Evolutionary conservation across 2,888 invertebrate species (phyloP), one percentile per base, ranked within the genome.

Genomic region (Dryobota labecula): DNA sequence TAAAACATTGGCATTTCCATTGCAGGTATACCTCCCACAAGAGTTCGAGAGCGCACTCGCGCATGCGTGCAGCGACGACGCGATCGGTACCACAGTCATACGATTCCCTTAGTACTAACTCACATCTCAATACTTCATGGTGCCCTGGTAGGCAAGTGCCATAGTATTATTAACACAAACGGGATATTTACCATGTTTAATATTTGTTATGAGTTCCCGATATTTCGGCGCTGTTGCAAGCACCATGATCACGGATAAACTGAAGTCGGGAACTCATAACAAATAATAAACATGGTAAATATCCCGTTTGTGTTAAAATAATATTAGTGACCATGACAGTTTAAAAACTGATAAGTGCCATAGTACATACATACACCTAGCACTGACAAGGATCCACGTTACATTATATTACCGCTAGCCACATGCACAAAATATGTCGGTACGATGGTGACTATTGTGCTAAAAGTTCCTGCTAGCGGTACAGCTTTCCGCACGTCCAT

Each of bases 41-140:
- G 96, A 96, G 73, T 95, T 94, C 87, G 96, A 96, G 79, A 88
- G 87, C 2, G 96, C 96, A 0, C 85, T 96, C 0, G 94, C 96
- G 8, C 96, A 96, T 84, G 94, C 96, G 24, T 96, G 96, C 88
- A 92, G 95, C 66, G 94, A 94, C 0, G 93, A 94, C 30, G 95
- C 96, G 0, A 75, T 95, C 24, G 96, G 96, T 1, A 93, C 94
- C 18, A 94, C 94, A 0, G 95, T 96, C 33, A 92, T 96, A 15
- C 83, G 96, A 53, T 95, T 95, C 86, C 95, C 95, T 0, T 95
- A 93, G 79, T 60, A 36, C 58, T n/a, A 11, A 70, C 33, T 53
- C 20, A 45, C 43, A 18, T 60, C 62, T 58, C 47, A 45, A 15
- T 36, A 62, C 9, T 36, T 58, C 45, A 75, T 75, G 65, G 45